Base-by-base conservation (phyloP, 2,113 vertebrate genomes). In the Rhadina sibilatrix region DNA sequence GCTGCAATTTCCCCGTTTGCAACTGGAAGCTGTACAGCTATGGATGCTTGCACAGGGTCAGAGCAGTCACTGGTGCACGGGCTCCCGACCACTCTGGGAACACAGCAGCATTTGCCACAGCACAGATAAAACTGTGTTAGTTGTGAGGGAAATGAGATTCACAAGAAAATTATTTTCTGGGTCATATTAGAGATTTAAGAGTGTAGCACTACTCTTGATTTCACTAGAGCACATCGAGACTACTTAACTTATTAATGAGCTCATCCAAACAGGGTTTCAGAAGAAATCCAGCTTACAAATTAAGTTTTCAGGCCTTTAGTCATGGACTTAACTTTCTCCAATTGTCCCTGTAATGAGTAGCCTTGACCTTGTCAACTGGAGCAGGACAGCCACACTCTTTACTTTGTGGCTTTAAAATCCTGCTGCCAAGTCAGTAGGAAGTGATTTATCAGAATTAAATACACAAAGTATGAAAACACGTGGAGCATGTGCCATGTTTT, bases 391-490 rank as follows among this genome's bases (percentile, higher is more conserved):
- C 47, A 78, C 35, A 23, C 4, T 42, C 37, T 35, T 24, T 33
- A 4, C 20, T 57, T 27, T 5, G 37, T 23, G 20, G 15, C 52
- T 82, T 18, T 28, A 56, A 92, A 91, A 59, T 5, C 20, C 49
- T 35, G 25, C 72, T 61, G 57, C 46, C 28, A 57, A 42, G 28
- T 35, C n/a, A 79, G 37, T 0, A 65, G n/a, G 16, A 68, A 57
- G 11, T 12, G 15, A 79, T 76, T n/a, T n/a, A 35, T 17, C 7
- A 33, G 33, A 46, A 69, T 46, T 27, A 69, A 94, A 74, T 1
- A 27, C 2, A 33, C 12, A 3, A 40, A 38, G 7, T 7, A 37
- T 1, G 5, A 17, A 25, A 49, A 42, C 22, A 31, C 0, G 0
- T 9, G 50, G 27, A 68, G 20, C 21, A 46, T 6, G 35, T 31